Base-by-base conservation (phyloP, 1,140 invertebrate genomes). In the Parasteatoda tepidariorum region DNA sequence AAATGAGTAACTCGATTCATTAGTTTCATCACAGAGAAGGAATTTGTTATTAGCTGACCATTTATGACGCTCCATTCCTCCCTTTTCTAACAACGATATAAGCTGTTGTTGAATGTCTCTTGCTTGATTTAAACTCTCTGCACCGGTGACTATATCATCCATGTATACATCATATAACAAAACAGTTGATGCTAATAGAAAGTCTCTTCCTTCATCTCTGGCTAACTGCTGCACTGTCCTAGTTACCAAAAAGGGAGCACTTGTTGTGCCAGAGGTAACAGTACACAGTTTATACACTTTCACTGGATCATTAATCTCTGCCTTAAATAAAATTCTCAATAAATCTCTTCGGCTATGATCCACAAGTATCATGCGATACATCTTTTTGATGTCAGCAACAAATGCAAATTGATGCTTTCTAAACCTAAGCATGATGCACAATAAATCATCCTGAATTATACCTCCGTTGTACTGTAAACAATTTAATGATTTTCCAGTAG, bases 291-390 rank as follows among this genome's bases (percentile, higher is more conserved):
- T 22, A 86, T 86, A 89, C 34, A 78, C 75, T 73, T 86, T 81
- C 28, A 90, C 85, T 18, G 85, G 83, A 15, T 88, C 41, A 7
- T 79, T 57, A 28, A 76, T 66, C 70, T 84, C 79, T 2, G 86
- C 85, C 24, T 88, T 74, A 89, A 89, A 90, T 1, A 90, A 68
- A 48, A 91, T 88, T 81, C 88, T 76, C 74, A 90, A 89, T 22
- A 86, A 88, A 66, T 33, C 15, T 18, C 31, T 6, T 31, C 31
- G 28, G 28, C 13, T 22, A 6, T 11, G 11, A 22, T 68, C 28
- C 13, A 31, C 31, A 9, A 30, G 9, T 7, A 68, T 68, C 26
- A 15, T 11, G 6, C 66, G 24, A 68, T 68, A 68, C 66, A 68
- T 68, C 30, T 68, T 68, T 30, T 30, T 6, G 13, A 68, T 68